Percentiles rank a stretch among this genome's conserved stretches.
Conservation (phyloP, 2,113 vertebrate genomes). For the Microtus oregoni region DNA sequence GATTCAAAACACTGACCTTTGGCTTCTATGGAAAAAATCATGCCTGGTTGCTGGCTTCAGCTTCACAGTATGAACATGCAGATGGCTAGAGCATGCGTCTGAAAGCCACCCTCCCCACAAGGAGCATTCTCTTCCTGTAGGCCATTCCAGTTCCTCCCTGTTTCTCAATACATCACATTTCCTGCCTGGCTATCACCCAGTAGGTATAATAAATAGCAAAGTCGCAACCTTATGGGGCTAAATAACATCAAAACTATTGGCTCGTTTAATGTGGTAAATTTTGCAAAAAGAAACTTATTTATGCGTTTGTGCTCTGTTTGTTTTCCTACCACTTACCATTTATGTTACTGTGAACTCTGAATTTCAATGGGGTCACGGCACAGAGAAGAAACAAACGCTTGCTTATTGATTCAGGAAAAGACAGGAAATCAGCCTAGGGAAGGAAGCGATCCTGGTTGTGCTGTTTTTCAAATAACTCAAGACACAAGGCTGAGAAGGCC, state of each 20-base stretch:
- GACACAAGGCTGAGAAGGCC: conserved; percentile 61
- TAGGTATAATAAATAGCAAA: conserved; percentile 24
- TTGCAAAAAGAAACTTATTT: conserved; percentile 77
- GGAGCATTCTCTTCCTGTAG: background rate
- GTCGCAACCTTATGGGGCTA: conserved; percentile 39
- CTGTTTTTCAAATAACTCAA: conserved; percentile 70
- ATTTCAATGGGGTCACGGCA: conserved; percentile 60
- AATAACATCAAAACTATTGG: conserved; percentile 69
- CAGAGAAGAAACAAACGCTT: conserved; percentile 78
- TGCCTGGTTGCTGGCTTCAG: background rate
- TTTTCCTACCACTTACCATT: conserved; percentile 81
- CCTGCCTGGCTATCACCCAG: conserved; percentile 58
- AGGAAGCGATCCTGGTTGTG: conserved; percentile 67
- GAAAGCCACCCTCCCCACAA: fast-evolving
- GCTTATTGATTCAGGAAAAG: conserved; percentile 75
- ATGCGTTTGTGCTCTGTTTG: conserved; percentile 79
- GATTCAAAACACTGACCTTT: conserved; percentile 32
- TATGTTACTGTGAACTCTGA: conserved; percentile 74
- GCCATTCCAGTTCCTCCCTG: background rate
- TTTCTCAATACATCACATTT: conserved; percentile 22
- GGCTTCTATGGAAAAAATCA: background rate
- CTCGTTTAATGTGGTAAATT: conserved; percentile 79
- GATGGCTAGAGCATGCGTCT: background rate
- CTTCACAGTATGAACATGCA: background rate
- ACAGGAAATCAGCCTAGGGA: conserved; percentile 69